Conservation (phyloP, 2,113 vertebrate genomes). For the Lycaon pictus region DNA sequence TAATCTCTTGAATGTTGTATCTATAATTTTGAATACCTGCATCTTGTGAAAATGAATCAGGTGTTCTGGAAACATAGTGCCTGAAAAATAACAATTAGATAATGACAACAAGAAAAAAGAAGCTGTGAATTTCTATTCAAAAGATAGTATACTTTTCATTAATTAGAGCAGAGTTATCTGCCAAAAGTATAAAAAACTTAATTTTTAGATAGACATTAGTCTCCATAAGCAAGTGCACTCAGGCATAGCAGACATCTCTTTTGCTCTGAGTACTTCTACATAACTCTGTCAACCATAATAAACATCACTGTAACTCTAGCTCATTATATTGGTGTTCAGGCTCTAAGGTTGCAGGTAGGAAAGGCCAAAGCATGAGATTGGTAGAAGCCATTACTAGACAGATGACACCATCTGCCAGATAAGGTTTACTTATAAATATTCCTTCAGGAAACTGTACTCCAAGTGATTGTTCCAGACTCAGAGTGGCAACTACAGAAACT, state of each 20-base stretch:
- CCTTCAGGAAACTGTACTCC: neutral
- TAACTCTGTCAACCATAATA: slow-evolving; percentile 30
- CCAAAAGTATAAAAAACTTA: neutral
- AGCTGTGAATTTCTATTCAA: neutral
- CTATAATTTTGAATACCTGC: neutral
- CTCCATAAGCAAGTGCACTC: neutral
- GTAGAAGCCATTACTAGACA: neutral
- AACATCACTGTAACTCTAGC: neutral
- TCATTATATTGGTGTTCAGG: slow-evolving; percentile 27
- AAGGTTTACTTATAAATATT: neutral
- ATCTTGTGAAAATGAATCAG: neutral
- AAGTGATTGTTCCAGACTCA: neutral
- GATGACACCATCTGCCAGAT: neutral
- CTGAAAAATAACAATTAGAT: neutral
- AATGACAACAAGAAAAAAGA: neutral
- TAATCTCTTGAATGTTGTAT: neutral
- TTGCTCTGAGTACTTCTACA: neutral
- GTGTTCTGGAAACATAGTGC: neutral
- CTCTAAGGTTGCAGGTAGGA: neutral
- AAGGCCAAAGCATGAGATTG: neutral
- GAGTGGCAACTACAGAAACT: neutral
- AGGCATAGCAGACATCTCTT: neutral
- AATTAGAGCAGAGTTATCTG: slow-evolving; percentile 22
- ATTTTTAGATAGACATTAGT: slow-evolving; percentile 16
- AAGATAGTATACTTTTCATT: neutral